phyloP scores from a whole-genome alignment of 2,113 vertebrate genomes.

The Plotosus lineatus region DNA sequence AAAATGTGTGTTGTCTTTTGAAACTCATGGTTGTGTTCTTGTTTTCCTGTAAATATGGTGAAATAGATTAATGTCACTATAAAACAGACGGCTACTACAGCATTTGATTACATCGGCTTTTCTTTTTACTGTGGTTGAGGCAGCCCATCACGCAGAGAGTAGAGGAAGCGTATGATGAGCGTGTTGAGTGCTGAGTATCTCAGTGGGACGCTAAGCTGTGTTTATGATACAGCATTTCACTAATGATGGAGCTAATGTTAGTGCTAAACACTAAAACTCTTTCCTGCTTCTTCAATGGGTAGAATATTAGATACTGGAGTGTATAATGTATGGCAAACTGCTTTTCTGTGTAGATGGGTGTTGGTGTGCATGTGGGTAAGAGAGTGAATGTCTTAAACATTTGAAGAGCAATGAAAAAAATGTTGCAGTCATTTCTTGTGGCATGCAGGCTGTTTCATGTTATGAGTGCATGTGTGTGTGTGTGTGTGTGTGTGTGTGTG shows the following conservation, averaged over 20 bases:
- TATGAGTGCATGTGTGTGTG: not conserved
- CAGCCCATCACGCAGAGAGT: constrained; percentile 27
- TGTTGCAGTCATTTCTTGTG: constrained; percentile 58
- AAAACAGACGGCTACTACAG: not conserved
- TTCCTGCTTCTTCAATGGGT: constrained; percentile 8
- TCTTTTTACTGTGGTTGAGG: constrained; percentile 10
- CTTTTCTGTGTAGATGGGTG: constrained; percentile 13
- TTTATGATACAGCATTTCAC: constrained; percentile 52
- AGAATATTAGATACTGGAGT: constrained; percentile 8
- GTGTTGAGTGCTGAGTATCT: constrained; percentile 45
- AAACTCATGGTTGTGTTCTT: not conserved
- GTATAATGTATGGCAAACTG: constrained; percentile 16
- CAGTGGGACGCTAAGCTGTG: constrained; percentile 53
- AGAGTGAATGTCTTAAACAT: constrained; percentile 46
- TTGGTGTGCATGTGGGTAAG: not conserved
- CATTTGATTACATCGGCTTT: not conserved
- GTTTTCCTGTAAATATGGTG: not conserved
- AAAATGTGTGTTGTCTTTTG: not conserved
- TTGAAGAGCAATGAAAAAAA: constrained; percentile 65
- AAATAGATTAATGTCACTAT: not conserved
- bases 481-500: constrained; percentile 2
- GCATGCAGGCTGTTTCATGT: constrained; percentile 50
- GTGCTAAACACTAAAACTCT: constrained; percentile 39
- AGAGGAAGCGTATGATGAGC: constrained; percentile 40
- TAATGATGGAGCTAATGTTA: constrained; percentile 46